These are phyloP conservation scores for Proisotoma minuta DNA, from an alignment of 2,888 invertebrate genomes.

Conservation along the genomic window DNA sequence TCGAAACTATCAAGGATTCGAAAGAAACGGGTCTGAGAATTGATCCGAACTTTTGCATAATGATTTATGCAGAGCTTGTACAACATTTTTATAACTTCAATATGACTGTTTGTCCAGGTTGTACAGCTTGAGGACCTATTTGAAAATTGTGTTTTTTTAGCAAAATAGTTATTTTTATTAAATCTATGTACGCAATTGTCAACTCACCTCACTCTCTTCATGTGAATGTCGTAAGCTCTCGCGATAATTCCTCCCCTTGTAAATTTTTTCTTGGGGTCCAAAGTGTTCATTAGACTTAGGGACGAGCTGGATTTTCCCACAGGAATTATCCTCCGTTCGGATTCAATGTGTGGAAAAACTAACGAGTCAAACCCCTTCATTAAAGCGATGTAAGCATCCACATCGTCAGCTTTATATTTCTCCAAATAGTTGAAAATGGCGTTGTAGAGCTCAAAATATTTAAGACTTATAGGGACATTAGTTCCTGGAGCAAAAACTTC, in stretches of 20 bases:
- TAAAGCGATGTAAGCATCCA: conserved; percentile 61
- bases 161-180: background rate
- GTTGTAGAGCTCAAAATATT: conserved; percentile 41
- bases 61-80: conserved; percentile 43
- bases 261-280: conserved; percentile 43
- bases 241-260: conserved; percentile 35
- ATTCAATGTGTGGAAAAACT: conserved; percentile 34
- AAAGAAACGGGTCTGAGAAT: conserved; percentile 44
- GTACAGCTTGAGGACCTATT: conserved; percentile 39
- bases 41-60: conserved; percentile 43
- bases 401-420: conserved; percentile 64
- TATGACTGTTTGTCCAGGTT: conserved; percentile 44
- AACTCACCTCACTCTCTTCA: conserved; percentile 35
- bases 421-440: conserved; percentile 41
- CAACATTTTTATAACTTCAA: conserved; percentile 36
- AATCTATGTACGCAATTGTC: background rate
- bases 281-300: conserved; percentile 22
- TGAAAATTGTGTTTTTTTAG: background rate
- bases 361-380: conserved; percentile 43
- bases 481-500: conserved; percentile 37
- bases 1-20: conserved; percentile 42
- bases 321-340: conserved; percentile 33
- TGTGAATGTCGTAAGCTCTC: conserved; percentile 35
- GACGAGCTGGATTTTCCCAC: conserved; percentile 17
- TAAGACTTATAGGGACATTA: conserved; percentile 23